phyloP scores from a whole-genome alignment of 92 coral and sea anemone species.

The Parazoanthus swiftii region DNA sequence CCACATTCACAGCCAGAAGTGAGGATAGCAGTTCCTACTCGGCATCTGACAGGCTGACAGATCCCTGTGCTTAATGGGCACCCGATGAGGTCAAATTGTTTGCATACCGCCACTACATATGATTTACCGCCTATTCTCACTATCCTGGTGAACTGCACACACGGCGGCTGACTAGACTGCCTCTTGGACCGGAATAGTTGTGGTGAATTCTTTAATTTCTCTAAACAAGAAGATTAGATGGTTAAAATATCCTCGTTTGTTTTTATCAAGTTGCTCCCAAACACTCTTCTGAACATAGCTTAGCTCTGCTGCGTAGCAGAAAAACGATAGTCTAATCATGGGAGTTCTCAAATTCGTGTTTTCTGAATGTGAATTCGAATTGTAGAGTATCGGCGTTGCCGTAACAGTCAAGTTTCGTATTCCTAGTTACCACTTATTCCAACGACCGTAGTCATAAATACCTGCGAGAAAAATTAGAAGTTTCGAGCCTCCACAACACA shows the following conservation, averaged over 20 bases:
- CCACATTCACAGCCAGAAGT: conserved; percentile 3
- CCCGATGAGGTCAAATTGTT: background rate
- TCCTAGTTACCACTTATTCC: no score
- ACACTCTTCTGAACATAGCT: background rate
- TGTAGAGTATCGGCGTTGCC: background rate
- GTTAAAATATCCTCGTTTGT: background rate
- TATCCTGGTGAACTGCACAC: background rate
- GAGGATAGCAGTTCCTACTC: background rate
- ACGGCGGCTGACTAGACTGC: background rate
- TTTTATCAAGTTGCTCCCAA: background rate
- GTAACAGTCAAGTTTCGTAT: background rate
- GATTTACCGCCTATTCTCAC: background rate
- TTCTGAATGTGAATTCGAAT: background rate
- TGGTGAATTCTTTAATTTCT: background rate
- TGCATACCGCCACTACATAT: background rate
- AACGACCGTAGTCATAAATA: no score
- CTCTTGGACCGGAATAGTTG: background rate
- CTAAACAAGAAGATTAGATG: background rate
- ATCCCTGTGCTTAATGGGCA: background rate
- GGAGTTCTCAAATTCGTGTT: background rate
- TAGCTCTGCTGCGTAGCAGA: no score
- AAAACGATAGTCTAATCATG: no score
- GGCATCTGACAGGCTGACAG: background rate
- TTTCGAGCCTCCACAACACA: no score
- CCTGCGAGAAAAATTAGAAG: no score